These are phyloP conservation scores for Chymomyza costata DNA, from an alignment of 1,140 invertebrate genomes.

Conservation along the genomic window DNA sequence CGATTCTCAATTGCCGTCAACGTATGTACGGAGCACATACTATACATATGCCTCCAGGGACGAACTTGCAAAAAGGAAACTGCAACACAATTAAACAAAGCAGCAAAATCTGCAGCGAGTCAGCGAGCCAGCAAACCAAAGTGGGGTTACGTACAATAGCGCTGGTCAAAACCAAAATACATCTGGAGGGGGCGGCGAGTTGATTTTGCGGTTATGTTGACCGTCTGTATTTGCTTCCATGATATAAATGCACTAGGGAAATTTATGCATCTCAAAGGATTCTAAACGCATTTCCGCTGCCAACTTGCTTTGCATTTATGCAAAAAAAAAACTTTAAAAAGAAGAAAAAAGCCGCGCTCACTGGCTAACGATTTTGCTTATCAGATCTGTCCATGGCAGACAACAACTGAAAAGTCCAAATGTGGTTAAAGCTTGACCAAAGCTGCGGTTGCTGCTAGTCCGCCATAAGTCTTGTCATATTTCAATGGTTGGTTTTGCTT, in stretches of 20 bases:
- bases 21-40: slow-evolving; percentile 28
- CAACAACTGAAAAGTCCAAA: too few relatives aligned
- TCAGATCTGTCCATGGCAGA: slow-evolving; percentile 38
- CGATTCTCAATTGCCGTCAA: slow-evolving; percentile 68
- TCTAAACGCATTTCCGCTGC: slow-evolving; percentile 64
- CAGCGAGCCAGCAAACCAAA: slow-evolving; percentile 1
- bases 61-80: slow-evolving; percentile 27
- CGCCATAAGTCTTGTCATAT: too few relatives aligned
- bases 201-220: not conserved
- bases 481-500: too few relatives aligned
- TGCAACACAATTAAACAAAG: slow-evolving; percentile 66
- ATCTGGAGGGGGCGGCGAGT: slow-evolving; percentile 32
- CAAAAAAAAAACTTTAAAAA: too few relatives aligned
- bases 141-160: slow-evolving; percentile 31
- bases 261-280: slow-evolving; percentile 51
- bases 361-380: too few relatives aligned
- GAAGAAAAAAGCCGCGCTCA: too few relatives aligned
- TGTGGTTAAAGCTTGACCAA: too few relatives aligned
- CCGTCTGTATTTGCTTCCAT: slow-evolving; percentile 13
- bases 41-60: slow-evolving; percentile 65
- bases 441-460: too few relatives aligned
- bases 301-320: slow-evolving; percentile 50
- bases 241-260: slow-evolving; percentile 20
- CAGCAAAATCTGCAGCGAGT: too few relatives aligned
- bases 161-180: slow-evolving; percentile 25